Base-by-base conservation (phyloP, 2,113 vertebrate genomes). In the Smithornis capensis region DNA sequence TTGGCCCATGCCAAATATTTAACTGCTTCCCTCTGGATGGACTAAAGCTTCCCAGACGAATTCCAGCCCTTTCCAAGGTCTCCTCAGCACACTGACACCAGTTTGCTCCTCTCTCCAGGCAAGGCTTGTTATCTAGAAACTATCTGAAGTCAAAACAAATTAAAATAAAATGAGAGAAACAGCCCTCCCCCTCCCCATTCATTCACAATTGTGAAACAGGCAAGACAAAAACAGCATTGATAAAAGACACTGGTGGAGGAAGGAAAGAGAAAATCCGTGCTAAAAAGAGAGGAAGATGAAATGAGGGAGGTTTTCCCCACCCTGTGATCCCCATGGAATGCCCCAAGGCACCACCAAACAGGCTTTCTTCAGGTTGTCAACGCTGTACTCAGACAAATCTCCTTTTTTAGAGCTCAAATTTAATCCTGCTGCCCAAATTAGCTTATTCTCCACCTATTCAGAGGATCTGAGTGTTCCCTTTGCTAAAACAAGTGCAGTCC, bases 111-210 rank as follows among this genome's bases (percentile, higher is more conserved):
- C 42, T 38, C 86, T 93, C 63, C 85, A 90, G 91, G 78, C 70
- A 94, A 75, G 55, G 24, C 24, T 79, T 59, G 35, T 71, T 73
- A 88, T 73, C 57, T 35, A 35, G 53, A 60, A 85, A 24, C 33
- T 24, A 63, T 22, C 0, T 40, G 53, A 76, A 86, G 44, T 64
- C 86, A 83, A 79, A 85, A 44, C 23, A 68, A 65, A 55, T 57
- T 49, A 69, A 87, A 94, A 89, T 44, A 87, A 76, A 93, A 73
- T 4, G 13, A 53, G 69, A 56, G 40, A 19, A 71, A 52, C 62
- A 16, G n/a, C 4, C 40, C 13, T 13, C 40, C 6, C 4, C 6
- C 35, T 27, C 2, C 15, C 5, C 1, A 28, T 33, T 71, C 44
- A 65, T 49, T 84, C 75, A 75, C 29, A 42, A 38, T 50, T 76